These are phyloP conservation scores for Buteo buteo DNA, from an alignment of 2,113 vertebrate genomes.

Conservation along the genomic window DNA sequence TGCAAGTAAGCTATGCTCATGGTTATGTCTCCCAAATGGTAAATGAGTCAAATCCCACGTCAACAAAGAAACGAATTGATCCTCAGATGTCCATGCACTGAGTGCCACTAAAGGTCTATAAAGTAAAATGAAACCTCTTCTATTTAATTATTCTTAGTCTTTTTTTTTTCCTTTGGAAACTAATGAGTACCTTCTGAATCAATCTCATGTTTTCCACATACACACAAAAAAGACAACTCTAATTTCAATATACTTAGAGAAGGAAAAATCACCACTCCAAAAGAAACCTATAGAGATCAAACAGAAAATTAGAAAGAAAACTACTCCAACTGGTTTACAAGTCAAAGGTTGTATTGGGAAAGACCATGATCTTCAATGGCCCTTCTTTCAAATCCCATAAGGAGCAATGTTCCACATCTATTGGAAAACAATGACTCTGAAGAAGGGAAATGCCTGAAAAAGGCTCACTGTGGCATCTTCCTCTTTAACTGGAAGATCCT, in stretches of 20 bases:
- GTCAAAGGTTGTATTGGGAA: background rate
- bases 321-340: background rate
- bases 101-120: background rate
- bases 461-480: background rate
- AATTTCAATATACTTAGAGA: background rate
- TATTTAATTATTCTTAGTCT: background rate
- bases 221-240: background rate
- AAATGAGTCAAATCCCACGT: background rate
- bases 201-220: background rate
- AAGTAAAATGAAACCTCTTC: background rate
- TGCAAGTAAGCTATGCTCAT: background rate
- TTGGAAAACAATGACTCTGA: background rate
- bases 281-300: background rate
- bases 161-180: background rate
- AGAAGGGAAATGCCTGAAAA: background rate
- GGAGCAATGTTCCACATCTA: background rate
- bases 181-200: background rate
- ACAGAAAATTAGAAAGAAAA: background rate
- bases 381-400: background rate
- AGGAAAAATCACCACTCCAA: background rate
- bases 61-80: background rate
- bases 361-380: background rate
- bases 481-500: background rate
- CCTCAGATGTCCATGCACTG: background rate
- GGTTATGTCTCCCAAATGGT: background rate